Evolutionary conservation across 1,140 invertebrate species (phyloP).

Genomic region (Drosophila guanche): DNA sequence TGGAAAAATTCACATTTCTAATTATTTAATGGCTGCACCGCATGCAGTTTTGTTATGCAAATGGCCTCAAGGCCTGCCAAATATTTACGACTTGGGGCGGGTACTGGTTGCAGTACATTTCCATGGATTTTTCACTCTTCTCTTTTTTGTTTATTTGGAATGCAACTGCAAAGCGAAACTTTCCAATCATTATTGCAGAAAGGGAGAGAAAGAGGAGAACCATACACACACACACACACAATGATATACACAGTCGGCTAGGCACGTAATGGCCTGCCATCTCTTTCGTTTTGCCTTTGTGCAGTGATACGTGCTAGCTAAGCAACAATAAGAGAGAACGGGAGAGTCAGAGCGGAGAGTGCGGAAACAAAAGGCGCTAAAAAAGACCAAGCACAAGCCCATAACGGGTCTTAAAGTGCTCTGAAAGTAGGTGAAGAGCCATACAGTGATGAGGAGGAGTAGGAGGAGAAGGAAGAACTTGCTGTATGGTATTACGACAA

Average conservation of each 20-base stretch:
- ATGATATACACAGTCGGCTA: constrained; percentile 59
- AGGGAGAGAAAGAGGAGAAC: constrained; percentile 15
- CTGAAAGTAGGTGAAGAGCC: constrained; percentile 29
- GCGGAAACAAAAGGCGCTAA: constrained; percentile 67
- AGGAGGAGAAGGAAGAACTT: background rate
- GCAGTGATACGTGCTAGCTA: constrained; percentile 74
- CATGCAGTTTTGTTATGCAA: constrained; percentile 82
- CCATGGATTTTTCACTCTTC: constrained; percentile 28
- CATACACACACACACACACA: constrained; percentile 17
- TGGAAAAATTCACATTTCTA: constrained; percentile 66
- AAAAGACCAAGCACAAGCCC: constrained; percentile 12
- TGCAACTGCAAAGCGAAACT: constrained; percentile 70
- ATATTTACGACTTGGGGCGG: constrained; percentile 68
- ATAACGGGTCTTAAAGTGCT: constrained; percentile 67
- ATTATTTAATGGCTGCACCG: constrained; percentile 77
- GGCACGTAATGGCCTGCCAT: constrained; percentile 70
- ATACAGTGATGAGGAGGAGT: background rate
- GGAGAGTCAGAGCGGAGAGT: background rate
- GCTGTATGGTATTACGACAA: constrained; percentile 3
- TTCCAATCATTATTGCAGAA: constrained; percentile 77
- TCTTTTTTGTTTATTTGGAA: too few relatives aligned
- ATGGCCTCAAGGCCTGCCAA: constrained; percentile 65
- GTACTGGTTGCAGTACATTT: constrained; percentile 63
- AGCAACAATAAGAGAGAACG: constrained; percentile 48
- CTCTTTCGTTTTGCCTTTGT: constrained; percentile 55